A percentile compares a stretch with the other conserved stretches of the same genome.
phyloP scores from a whole-genome alignment of 2,113 vertebrate species.

The Herpailurus yagouaroundi region DNA sequence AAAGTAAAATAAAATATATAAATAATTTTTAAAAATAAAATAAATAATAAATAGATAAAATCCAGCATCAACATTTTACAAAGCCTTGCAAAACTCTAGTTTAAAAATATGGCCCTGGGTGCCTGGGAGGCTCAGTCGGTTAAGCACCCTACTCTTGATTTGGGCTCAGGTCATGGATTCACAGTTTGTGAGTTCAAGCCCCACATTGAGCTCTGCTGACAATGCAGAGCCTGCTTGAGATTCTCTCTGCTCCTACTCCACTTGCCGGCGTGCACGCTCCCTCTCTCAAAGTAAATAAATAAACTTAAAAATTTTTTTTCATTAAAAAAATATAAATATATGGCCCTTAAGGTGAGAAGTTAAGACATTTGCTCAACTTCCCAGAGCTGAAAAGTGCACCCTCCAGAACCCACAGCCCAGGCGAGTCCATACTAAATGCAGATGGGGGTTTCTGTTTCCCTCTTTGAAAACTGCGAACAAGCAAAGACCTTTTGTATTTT shows the following conservation, averaged over 20 bases:
- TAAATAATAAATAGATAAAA: not conserved
- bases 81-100: not conserved
- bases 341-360: not conserved
- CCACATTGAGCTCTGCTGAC: no score
- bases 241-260: no score
- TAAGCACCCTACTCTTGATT: no score
- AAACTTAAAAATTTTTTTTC: no score
- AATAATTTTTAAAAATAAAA: no score
- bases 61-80: not conserved
- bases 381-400: not conserved
- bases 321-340: not conserved
- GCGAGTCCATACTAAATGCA: not conserved
- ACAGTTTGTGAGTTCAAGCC: no score
- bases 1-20: no score
- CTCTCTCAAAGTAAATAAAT: no score
- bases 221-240: no score
- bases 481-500: not conserved
- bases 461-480: not conserved
- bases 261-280: no score
- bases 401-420: rapidly evolving
- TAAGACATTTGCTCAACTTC: not conserved
- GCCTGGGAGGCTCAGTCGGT: no score
- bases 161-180: no score
- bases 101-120: not conserved
- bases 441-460: not conserved